Evolutionary conservation across 2,113 vertebrate genomes (phyloP), one percentile per base, ranked within the genome.

Genomic region (Dascyllus trimaculatus): DNA sequence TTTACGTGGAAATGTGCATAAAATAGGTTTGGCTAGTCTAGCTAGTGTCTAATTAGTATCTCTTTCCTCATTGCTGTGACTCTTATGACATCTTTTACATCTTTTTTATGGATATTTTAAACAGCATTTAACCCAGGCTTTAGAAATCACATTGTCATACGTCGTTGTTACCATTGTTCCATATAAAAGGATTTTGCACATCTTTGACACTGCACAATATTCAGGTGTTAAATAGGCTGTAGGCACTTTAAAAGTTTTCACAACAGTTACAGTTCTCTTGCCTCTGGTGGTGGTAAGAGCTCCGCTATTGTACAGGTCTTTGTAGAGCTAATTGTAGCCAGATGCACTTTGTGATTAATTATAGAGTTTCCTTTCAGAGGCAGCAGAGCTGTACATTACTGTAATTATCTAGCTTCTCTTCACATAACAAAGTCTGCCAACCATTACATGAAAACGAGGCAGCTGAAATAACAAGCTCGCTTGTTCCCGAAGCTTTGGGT

Each of bases 281-380:
- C 17, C 24, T 59, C 29, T 5, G 24, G 14, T 29, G 51, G 35
- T 22, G 35, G 62, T 66, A 65, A 59, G 62, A 25, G 72, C 49
- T 35, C 26, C 18, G 60, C 78, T 85, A 78, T 90, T 88, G 62
- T 82, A 26, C 73, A 58, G 18, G 29, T 72, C 75, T 80, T 85
- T 82, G 78, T 76, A 29, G 71, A 75, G 58, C 46, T 88, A 89
- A 92, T 82, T 75, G 77, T 74, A 81, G 71, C 81, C 91, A 93
- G 78, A 85, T 91, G 88, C 84, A 79, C 73, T 24, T 80, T 88
- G 58, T 64, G 87, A 85, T 85, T 83, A 89, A 91, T 91, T 85
- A 78, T 48, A 73, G n/a, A 63, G 22, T 29, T 74, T 82, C 54
- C 43, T 68, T 76, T 85, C 52, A 78, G 68, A 75, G 79, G 88